Evolutionary conservation across 2,888 invertebrate species (phyloP), one percentile per base, ranked within the genome.

Genomic region (Gisinianus flammeolus): DNA sequence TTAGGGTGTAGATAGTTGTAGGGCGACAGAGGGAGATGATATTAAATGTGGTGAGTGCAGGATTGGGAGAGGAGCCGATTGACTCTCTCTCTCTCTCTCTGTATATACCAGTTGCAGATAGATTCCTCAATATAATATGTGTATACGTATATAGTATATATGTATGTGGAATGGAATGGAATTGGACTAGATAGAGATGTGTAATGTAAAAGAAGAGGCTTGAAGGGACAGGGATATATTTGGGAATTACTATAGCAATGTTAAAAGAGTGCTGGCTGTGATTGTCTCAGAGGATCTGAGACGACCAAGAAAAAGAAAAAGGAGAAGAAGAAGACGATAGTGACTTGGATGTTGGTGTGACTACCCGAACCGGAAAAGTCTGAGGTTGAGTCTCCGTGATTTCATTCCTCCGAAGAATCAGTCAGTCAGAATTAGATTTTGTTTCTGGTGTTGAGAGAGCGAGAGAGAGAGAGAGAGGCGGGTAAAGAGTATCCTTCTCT

Each of bases 351-450:
- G 35, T 44, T 44, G 44, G 44, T 44, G 58, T 72, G 72, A 72
- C 72, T 72, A 72, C 22, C 72, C 62, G 33, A 72, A 72, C 72
- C 72, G 58, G 73, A 64, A 73, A 73, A 64, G 62, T 12, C 2
- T 24, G 24, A 58, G n/a, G 58, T 31, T 71, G 56, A 72, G 72
- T 58, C 73, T 68, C 58, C 26, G 44, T 1, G 28, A 56, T 30
- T 44, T 64, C 73, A 73, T 58, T 62, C 71, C 19, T 12, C 28
- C 19, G n/a, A n/a, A 22, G 73, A 73, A 73, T 73, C 64, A 73
- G 64, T 73, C 73, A 73, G 73, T 73, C 64, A 44, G 73, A 73
- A 64, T 73, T 73, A 73, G 73, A 73, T 73, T 73, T 73, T 33
- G 44, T 31, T 24, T 33, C n/a, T 58, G 35, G 33, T 24, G 31